These are phyloP conservation scores for Pygoscelis adeliae DNA, from an alignment of 2,113 vertebrate genomes.

Conservation along the genomic window DNA sequence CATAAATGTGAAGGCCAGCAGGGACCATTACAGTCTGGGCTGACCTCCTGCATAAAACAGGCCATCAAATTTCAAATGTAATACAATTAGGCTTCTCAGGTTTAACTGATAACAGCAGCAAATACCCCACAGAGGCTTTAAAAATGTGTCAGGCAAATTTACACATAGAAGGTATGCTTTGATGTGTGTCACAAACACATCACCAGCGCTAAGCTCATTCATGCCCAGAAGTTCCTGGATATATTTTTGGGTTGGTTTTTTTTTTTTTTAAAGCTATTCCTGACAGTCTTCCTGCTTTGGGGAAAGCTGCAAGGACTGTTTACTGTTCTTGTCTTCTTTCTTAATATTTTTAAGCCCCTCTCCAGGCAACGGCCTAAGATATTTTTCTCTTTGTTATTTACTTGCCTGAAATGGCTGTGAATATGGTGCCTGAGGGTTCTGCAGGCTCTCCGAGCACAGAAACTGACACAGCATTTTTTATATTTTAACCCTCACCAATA, in stretches of 20 bases:
- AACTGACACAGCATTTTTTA: constrained; percentile 28
- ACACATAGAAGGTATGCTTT: constrained; percentile 52
- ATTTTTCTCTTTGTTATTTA: constrained; percentile 37
- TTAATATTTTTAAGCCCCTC: constrained; percentile 54
- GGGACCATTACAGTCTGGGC: constrained; percentile 5
- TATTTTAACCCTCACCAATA: constrained; percentile 30
- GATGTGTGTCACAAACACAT: constrained; percentile 52
- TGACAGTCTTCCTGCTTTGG: constrained; percentile 25
- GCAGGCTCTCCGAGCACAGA: neutral
- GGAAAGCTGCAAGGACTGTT: constrained; percentile 43
- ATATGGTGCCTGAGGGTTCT: constrained; percentile 30
- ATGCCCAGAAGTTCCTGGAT: constrained; percentile 1
- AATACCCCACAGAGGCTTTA: constrained; percentile 43
- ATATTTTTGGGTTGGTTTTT: neutral
- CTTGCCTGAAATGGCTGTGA: constrained; percentile 11
- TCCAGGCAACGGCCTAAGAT: constrained; percentile 46
- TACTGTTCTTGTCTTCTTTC: constrained; percentile 30
- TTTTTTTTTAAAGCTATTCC: neutral
- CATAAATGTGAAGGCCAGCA: neutral
- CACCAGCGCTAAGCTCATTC: constrained; percentile 14
- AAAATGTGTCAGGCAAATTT: constrained; percentile 59
- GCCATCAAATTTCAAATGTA: constrained; percentile 48
- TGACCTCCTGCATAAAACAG: constrained; percentile 54
- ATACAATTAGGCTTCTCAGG: constrained; percentile 52
- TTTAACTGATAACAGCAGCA: constrained; percentile 65